Conservation (phyloP, 2,113 vertebrate genomes). For the Perca schrenkii region DNA sequence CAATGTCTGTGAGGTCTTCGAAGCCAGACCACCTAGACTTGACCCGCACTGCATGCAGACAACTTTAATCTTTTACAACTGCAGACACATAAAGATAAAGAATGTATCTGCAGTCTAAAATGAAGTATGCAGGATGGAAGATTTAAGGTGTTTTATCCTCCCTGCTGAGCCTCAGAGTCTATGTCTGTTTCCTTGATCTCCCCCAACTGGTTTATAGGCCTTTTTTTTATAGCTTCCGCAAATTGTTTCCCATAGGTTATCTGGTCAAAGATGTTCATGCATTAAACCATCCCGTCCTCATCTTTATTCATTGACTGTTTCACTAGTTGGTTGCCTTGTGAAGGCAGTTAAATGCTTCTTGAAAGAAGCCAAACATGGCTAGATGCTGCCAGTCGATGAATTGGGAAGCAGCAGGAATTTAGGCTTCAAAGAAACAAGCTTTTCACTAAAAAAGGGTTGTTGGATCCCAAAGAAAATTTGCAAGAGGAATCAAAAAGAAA, state of each 20-base stretch:
- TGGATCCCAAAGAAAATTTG: constrained; percentile 10
- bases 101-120: constrained; percentile 63
- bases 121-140: constrained; percentile 60
- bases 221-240: constrained; percentile 71
- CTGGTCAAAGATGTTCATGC: constrained; percentile 57
- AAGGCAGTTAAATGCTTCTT: constrained; percentile 39
- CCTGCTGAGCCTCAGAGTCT: constrained; percentile 53
- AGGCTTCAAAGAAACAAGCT: constrained; percentile 24
- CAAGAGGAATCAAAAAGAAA: constrained; percentile 3
- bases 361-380: constrained; percentile 23
- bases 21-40: constrained; percentile 65
- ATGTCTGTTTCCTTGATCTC: constrained; percentile 68
- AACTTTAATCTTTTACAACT: constrained; percentile 78
- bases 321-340: constrained; percentile 45
- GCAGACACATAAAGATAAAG: constrained; percentile 75
- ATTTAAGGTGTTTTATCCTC: constrained; percentile 72
- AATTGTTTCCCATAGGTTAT: constrained; percentile 72
- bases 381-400: neutral
- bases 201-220: constrained; percentile 65
- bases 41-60: constrained; percentile 49
- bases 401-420: constrained; percentile 19
- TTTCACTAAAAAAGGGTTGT: constrained; percentile 18
- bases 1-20: constrained; percentile 55
- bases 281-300: constrained; percentile 60
- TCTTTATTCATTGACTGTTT: constrained; percentile 64